phyloP scores from a whole-genome alignment of 2,113 vertebrate genomes.

The Thermophis baileyi region DNA sequence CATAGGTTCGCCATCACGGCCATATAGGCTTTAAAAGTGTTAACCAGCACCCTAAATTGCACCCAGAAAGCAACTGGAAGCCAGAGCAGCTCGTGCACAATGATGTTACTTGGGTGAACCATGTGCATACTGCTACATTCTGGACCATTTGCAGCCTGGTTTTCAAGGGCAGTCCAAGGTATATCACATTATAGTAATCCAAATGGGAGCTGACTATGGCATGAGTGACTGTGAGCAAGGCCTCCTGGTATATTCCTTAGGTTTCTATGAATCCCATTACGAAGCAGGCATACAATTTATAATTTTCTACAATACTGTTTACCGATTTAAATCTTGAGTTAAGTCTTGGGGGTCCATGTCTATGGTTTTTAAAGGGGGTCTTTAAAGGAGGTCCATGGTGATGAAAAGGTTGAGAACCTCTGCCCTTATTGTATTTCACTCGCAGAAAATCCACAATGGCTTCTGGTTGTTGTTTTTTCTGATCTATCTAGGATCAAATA shows the following conservation, averaged over 20 bases:
- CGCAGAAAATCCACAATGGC: neutral
- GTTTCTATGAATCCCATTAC: neutral
- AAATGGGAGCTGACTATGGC: neutral
- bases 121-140: neutral
- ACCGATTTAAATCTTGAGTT: no score
- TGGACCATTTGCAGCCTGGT: neutral
- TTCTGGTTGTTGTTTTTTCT: neutral
- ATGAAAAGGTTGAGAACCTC: no score
- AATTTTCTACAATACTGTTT: neutral
- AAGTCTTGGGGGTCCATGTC: no score
- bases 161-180: neutral
- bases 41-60: neutral
- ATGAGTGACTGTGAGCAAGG: neutral
- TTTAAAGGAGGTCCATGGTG: no score
- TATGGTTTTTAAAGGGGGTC: no score
- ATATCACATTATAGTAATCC: neutral
- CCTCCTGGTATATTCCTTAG: neutral
- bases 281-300: neutral
- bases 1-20: no score
- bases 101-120: neutral
- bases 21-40: neutral
- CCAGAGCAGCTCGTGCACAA: neutral
- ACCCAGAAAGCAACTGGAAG: neutral
- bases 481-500: neutral
- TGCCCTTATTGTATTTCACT: neutral